Evolutionary conservation across 2,888 invertebrate species (phyloP), one percentile per base, ranked within the genome.

Genomic region (Rosalia funebris): DNA sequence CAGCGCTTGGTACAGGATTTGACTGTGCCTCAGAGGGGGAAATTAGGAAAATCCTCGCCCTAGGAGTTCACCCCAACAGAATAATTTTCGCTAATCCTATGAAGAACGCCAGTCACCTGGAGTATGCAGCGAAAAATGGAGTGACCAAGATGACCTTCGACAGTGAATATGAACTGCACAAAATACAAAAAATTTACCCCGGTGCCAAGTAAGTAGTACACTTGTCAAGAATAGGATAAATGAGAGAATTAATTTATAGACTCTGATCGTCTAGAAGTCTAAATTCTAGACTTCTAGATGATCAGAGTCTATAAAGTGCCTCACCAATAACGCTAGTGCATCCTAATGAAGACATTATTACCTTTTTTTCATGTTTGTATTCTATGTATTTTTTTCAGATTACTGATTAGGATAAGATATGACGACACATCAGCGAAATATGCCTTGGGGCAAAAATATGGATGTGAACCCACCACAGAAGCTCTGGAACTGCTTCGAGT

Each of bases 321-420:
- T 25, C 4, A 25, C 3, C 9, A 5, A 25, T 25, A 25, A 25
- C 9, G 9, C 3, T 25, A 25, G n/a, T n/a, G n/a, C n/a, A n/a
- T n/a, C 9, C 25, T 25, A 5, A 9, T 9, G 4, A 25, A 25
- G 9, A 25, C 3, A 25, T 5, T 25, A 25, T 25, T 9, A 25
- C 4, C 9, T 25, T 25, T 25, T 25, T 25, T 25, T 5, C 25
- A 25, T 25, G 9, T 25, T 25, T 25, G 4, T 9, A 25, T 5
- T 25, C 3, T 25, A 5, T 25, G 25, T 25, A 25, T 25, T 7
- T n/a, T 34, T 34, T 5, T 11, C 19, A 66, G 64, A 14, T 47
- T 66, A 19, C 37, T 66, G 10, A 17, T 66, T 11, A 34, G 66
- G 20, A 62, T 66, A 2, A 60, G 39, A 42, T 53, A 45, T n/a